Percentiles rank a stretch among this genome's conserved stretches.
phyloP scores from a whole-genome alignment of 2,113 vertebrate genomes.

The Otus sunia region DNA sequence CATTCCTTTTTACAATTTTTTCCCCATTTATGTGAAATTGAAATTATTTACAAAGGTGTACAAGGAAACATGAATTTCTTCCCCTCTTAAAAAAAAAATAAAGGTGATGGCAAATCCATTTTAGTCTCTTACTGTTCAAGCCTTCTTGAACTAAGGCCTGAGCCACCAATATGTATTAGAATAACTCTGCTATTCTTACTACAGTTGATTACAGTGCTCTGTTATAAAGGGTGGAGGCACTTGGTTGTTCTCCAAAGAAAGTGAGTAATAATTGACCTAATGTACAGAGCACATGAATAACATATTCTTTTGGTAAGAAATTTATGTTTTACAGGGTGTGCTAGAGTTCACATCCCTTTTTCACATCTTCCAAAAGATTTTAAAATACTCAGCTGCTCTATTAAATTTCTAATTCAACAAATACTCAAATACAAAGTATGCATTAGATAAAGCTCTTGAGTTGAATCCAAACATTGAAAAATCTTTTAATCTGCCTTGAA shows the following conservation, averaged over 20 bases:
- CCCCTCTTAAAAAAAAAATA: neutral
- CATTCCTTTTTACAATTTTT: constrained; percentile 21
- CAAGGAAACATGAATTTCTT: constrained; percentile 24
- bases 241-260: constrained; percentile 78
- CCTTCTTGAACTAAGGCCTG: constrained; percentile 6
- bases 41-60: constrained; percentile 60
- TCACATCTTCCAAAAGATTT: constrained; percentile 73
- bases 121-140: constrained; percentile 26
- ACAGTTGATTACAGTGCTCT: constrained; percentile 68
- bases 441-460: constrained; percentile 60
- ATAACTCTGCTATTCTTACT: constrained; percentile 62
- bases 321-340: constrained; percentile 74
- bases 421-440: constrained; percentile 62
- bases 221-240: constrained; percentile 74
- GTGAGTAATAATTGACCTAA: constrained; percentile 84
- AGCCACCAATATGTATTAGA: constrained; percentile 34
- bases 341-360: constrained; percentile 75
- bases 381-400: constrained; percentile 73
- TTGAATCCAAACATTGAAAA: constrained; percentile 54
- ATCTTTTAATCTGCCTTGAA: constrained; percentile 51
- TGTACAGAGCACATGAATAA: constrained; percentile 81
- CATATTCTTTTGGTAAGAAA: constrained; percentile 77
- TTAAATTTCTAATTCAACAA: constrained; percentile 71
- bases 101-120: constrained; percentile 43
- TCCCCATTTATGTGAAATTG: constrained; percentile 39